Evolutionary conservation across 2,797 vertebrate genomes (phyloP).

Genomic region (Mycteria americana): DNA sequence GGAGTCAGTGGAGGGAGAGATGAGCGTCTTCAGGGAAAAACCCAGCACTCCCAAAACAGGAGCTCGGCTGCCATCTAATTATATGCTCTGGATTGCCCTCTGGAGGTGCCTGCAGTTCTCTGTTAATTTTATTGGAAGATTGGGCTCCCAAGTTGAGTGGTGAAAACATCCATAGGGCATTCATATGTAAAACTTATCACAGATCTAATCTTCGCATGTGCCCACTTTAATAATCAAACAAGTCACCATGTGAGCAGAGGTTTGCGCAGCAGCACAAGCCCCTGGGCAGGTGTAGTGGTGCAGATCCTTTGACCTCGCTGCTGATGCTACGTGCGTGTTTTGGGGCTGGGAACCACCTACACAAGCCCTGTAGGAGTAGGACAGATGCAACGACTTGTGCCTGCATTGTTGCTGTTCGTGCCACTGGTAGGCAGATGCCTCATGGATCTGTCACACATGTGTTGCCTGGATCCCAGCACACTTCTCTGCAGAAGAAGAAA

Average conservation of each 20-base stretch:
- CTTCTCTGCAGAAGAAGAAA: not conserved
- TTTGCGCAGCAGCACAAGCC: not conserved
- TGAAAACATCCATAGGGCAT: not conserved
- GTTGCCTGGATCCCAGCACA: not conserved
- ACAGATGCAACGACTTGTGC: not conserved
- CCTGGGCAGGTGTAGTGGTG: not conserved
- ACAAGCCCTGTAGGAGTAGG: not conserved
- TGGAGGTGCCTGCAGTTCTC: not conserved
- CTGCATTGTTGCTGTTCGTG: not conserved
- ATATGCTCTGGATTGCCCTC: conserved; percentile 1
- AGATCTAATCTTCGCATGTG: not conserved
- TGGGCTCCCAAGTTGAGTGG: not conserved
- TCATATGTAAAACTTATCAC: not conserved
- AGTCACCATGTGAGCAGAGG: not conserved
- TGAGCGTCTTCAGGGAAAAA: not conserved
- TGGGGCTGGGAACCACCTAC: not conserved
- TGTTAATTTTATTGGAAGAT: not conserved
- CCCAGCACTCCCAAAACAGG: not conserved
- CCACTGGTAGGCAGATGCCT: not conserved
- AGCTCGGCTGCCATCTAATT: not conserved
- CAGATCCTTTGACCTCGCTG: not conserved
- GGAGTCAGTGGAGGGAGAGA: not conserved
- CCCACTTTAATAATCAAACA: not conserved
- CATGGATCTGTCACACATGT: rapidly evolving
- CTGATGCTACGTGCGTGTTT: not conserved